Conservation (phyloP, 1,140 invertebrate genomes). For the Chelonus insularis region DNA sequence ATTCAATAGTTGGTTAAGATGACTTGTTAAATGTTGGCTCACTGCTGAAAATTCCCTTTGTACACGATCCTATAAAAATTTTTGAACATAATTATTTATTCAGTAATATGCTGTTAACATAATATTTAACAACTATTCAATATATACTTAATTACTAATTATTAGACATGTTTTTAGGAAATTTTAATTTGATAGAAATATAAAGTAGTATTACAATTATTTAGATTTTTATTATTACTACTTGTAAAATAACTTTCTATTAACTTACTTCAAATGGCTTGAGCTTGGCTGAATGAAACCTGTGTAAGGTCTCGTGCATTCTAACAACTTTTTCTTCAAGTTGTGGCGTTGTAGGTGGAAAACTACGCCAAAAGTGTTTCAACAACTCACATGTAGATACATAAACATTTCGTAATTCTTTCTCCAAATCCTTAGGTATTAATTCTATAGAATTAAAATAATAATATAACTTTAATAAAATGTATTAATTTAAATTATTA, state of each 20-base stretch:
- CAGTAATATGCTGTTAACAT: no score
- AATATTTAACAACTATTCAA: no score
- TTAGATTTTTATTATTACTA: no score
- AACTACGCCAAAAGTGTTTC: conserved; percentile 92
- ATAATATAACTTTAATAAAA: no score
- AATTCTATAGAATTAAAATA: conserved; percentile 65
- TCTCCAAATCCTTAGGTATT: conserved; percentile 79
- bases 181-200: no score
- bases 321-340: conserved; percentile 79
- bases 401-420: conserved; percentile 83
- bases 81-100: no score
- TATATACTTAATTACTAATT: no score
- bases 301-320: conserved; percentile 85
- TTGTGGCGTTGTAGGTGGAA: conserved; percentile 81
- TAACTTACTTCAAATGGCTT: conserved; percentile 76
- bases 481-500: background rate
- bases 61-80: conserved; percentile 68
- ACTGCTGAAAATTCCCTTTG: conserved; percentile 76
- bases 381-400: conserved; percentile 83
- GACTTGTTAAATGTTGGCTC: conserved; percentile 80
- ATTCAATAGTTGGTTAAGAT: conserved; percentile 81
- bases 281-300: conserved; percentile 84
- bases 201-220: no score
- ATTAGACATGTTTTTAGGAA: no score
- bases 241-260: conserved; percentile 14